Evolutionary conservation across 2,113 vertebrate species (phyloP).

Genomic region (Mormyrus lacerda): DNA sequence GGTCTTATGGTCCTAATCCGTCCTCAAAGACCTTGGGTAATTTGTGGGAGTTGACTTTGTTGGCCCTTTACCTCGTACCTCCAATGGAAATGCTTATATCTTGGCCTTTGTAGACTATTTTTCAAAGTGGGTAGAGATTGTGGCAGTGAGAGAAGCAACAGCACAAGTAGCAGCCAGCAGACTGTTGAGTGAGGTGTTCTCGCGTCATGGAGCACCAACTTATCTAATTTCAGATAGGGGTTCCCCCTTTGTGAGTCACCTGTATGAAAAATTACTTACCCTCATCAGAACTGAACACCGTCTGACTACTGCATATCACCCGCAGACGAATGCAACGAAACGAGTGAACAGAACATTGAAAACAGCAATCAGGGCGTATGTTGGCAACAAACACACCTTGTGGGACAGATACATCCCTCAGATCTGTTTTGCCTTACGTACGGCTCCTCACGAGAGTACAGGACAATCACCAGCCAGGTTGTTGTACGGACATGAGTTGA

Average conservation of each 20-base stretch:
- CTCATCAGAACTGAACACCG: background rate
- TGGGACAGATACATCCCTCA: conserved; percentile 8
- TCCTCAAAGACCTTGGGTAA: no score
- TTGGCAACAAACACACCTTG: background rate
- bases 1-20: no score
- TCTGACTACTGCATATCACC: background rate
- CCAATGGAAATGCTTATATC: no score
- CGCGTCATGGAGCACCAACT: background rate
- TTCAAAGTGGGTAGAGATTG: no score
- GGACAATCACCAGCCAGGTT: no score
- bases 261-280: background rate
- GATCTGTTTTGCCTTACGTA: conserved; percentile 7
- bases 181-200: background rate
- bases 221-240: background rate
- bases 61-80: no score
- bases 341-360: background rate
- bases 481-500: no score
- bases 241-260: background rate
- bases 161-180: background rate
- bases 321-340: background rate
- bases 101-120: no score
- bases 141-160: background rate
- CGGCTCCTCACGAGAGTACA: no score
- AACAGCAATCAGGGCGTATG: background rate
- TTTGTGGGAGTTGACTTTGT: no score